A percentile compares a stretch with the other conserved stretches of the same genome.
Evolutionary conservation across 2,797 vertebrate genomes (phyloP).

Genomic region (Rhyacichthys aspro): DNA sequence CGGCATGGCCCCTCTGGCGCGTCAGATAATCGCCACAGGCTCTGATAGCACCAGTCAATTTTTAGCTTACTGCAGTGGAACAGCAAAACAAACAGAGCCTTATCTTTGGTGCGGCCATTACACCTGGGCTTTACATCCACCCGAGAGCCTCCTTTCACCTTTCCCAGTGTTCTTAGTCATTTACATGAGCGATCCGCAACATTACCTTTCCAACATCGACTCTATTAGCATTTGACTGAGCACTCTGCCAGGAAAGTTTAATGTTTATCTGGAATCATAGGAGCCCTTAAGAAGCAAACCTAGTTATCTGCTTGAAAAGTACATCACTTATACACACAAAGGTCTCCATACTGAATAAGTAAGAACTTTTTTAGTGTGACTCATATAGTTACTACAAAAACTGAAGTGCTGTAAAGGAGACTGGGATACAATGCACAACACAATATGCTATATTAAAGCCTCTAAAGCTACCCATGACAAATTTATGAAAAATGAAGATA

Average conservation of each 20-base stretch:
- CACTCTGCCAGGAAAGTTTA: constrained; percentile 36
- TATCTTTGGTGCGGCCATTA: constrained; percentile 69
- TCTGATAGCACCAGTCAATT: constrained; percentile 80
- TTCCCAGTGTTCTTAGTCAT: constrained; percentile 53
- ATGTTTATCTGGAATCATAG: constrained; percentile 33
- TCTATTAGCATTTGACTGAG: constrained; percentile 53
- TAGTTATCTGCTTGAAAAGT: constrained; percentile 18
- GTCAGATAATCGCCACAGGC: constrained; percentile 79
- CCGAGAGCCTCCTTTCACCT: constrained; percentile 60
- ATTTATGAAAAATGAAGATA: constrained; percentile 9
- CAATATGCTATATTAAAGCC: too few relatives aligned
- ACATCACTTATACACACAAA: constrained; percentile 20
- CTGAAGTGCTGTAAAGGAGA: constrained; percentile 21
- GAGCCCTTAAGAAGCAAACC: constrained; percentile 6
- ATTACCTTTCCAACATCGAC: constrained; percentile 31
- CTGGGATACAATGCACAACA: constrained; percentile 16
- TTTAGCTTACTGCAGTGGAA: constrained; percentile 65
- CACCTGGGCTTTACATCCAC: constrained; percentile 72
- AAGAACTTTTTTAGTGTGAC: constrained; percentile 20
- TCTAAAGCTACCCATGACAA: too few relatives aligned
- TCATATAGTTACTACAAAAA: constrained; percentile 12
- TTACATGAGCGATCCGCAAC: constrained; percentile 37
- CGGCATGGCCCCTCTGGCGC: constrained; percentile 75
- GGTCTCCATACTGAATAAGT: constrained; percentile 11
- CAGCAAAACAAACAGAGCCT: constrained; percentile 66